phyloP scores from a whole-genome alignment of 2,113 vertebrate genomes.

The Dipodomys merriami region DNA sequence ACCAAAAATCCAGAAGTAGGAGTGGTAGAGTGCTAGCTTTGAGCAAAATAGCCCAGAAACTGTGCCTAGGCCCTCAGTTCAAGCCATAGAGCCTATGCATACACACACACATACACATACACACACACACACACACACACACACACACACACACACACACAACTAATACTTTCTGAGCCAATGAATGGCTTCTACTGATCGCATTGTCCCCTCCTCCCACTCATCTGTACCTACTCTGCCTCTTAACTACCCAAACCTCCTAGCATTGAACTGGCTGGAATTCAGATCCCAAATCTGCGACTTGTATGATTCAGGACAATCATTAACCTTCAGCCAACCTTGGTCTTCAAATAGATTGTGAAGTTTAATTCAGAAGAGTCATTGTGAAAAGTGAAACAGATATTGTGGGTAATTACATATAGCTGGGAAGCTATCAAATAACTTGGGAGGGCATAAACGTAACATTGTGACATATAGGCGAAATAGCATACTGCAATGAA shows the following conservation, averaged over 20 bases:
- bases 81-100: no score
- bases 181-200: neutral
- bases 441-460: neutral
- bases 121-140: no score
- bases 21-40: no score
- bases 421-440: constrained; percentile 3
- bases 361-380: neutral
- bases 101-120: no score
- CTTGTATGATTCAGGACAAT: neutral
- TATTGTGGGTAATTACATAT: neutral
- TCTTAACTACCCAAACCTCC: no score
- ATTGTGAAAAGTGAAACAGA: neutral
- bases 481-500: neutral
- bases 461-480: neutral
- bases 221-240: accelerated
- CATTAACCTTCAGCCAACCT: neutral
- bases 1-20: no score
- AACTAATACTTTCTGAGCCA: neutral
- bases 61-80: no score
- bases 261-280: neutral
- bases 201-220: neutral
- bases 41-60: no score
- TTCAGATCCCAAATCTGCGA: neutral
- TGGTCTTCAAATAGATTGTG: neutral
- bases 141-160: no score